These are phyloP conservation scores for Phengaris alcon DNA, from an alignment of 2,888 invertebrate genomes.

Conservation along the genomic window DNA sequence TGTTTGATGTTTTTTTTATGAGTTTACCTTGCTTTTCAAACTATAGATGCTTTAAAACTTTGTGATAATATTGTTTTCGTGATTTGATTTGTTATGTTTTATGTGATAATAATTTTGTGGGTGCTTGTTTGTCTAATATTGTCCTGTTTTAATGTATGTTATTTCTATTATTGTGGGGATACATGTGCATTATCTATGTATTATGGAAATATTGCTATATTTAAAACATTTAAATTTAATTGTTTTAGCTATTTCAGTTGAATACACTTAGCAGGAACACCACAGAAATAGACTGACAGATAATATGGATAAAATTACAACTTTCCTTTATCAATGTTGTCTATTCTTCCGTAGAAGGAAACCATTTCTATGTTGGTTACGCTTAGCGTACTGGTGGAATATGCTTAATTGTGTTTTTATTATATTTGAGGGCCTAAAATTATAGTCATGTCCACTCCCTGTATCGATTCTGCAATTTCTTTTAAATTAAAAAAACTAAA, in stretches of 20 bases:
- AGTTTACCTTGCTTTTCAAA: conserved; percentile 4
- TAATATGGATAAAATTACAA: too few relatives aligned
- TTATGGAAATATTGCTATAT: not conserved
- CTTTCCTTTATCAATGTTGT: too few relatives aligned
- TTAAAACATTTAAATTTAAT: not conserved
- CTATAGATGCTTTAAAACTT: conserved; percentile 28
- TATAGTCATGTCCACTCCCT: not conserved
- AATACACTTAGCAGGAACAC: not conserved
- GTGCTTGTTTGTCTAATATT: not conserved
- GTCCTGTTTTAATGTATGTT: not conserved
- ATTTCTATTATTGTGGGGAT: not conserved
- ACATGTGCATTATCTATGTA: not conserved
- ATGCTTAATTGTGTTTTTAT: too few relatives aligned
- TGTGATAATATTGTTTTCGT: conserved; percentile 27
- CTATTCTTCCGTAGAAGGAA: too few relatives aligned
- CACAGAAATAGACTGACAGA: too few relatives aligned
- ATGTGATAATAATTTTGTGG: conserved; percentile 3
- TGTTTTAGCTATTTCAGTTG: not conserved
- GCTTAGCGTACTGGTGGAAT: too few relatives aligned
- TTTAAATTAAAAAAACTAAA: not conserved
- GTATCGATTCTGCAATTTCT: too few relatives aligned
- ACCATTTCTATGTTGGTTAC: too few relatives aligned
- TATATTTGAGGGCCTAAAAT: not conserved
- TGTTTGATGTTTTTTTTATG: conserved; percentile 8
- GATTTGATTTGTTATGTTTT: not conserved